Evolutionary conservation across 2,888 invertebrate species (phyloP).

Genomic region (Coleophora flavipennella): DNA sequence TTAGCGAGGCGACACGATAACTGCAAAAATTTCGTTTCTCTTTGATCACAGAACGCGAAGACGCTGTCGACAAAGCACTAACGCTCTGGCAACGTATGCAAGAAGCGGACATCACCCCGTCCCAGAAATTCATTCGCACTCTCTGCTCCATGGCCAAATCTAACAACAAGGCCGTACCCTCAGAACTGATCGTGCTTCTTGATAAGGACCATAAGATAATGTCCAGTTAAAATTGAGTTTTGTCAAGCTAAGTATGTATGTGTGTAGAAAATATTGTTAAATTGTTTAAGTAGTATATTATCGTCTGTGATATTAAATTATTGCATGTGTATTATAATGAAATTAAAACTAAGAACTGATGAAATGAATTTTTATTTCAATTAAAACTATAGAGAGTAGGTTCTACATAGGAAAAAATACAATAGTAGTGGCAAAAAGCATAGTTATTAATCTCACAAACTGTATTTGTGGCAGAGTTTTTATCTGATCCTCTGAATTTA

Average conservation of each 20-base stretch:
- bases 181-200: slow-evolving; percentile 32
- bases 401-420: too few relatives aligned
- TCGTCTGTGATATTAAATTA: slow-evolving; percentile 52
- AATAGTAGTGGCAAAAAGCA: too few relatives aligned
- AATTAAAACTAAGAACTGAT: background rate
- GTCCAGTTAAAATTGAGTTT: background rate
- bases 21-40: too few relatives aligned
- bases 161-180: slow-evolving; percentile 41
- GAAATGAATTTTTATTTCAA: slow-evolving; percentile 6
- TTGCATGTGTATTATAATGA: slow-evolving; percentile 14
- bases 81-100: slow-evolving; percentile 60
- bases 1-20: too few relatives aligned
- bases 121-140: slow-evolving; percentile 48
- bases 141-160: slow-evolving; percentile 42
- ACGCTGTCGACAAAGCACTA: slow-evolving; percentile 52
- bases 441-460: too few relatives aligned
- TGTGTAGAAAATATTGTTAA: background rate
- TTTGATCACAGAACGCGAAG: slow-evolving; percentile 49
- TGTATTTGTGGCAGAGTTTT: too few relatives aligned
- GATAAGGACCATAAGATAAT: background rate
- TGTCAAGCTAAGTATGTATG: background rate
- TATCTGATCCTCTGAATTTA: too few relatives aligned
- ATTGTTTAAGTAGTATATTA: background rate
- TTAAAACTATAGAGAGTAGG: slow-evolving; percentile 1
- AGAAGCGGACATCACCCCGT: slow-evolving; percentile 48